phyloP scores from a whole-genome alignment of 2,797 vertebrate species.

The Megaceryle alcyon region DNA sequence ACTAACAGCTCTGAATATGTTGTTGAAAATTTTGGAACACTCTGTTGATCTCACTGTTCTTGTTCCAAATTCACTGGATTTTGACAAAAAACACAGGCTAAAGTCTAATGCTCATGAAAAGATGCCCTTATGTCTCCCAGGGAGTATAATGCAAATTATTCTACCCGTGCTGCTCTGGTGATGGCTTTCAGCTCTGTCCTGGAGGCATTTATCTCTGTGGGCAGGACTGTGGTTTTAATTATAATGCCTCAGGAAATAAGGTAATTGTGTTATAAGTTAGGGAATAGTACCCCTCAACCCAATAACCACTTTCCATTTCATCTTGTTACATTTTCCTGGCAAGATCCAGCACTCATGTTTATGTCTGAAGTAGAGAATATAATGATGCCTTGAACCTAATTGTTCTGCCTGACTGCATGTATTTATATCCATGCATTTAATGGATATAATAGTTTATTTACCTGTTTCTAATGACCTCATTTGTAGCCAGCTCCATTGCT shows the following conservation, averaged over 20 bases:
- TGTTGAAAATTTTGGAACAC: background rate
- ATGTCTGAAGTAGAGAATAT: background rate
- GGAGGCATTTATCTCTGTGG: background rate
- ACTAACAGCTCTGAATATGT: background rate
- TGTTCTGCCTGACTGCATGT: background rate
- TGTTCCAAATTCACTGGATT: background rate
- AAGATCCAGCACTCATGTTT: background rate
- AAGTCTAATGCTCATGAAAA: background rate
- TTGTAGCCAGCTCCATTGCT: background rate
- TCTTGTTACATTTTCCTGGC: background rate
- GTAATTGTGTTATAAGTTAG: background rate
- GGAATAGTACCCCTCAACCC: background rate
- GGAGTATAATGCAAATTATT: background rate
- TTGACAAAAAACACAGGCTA: background rate
- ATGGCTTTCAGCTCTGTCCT: background rate
- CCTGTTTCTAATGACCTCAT: conserved; percentile 6
- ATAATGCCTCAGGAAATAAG: background rate
- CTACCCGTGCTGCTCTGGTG: background rate
- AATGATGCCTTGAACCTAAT: background rate
- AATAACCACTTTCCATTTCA: conserved; percentile 4
- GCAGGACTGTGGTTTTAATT: background rate
- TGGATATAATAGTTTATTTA: background rate
- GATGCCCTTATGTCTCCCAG: background rate
- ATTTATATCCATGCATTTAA: background rate
- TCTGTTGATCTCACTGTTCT: background rate